Evolutionary conservation across 2,113 vertebrate species (phyloP), one percentile per base, ranked within the genome.

Genomic region (Dromas ardeola): DNA sequence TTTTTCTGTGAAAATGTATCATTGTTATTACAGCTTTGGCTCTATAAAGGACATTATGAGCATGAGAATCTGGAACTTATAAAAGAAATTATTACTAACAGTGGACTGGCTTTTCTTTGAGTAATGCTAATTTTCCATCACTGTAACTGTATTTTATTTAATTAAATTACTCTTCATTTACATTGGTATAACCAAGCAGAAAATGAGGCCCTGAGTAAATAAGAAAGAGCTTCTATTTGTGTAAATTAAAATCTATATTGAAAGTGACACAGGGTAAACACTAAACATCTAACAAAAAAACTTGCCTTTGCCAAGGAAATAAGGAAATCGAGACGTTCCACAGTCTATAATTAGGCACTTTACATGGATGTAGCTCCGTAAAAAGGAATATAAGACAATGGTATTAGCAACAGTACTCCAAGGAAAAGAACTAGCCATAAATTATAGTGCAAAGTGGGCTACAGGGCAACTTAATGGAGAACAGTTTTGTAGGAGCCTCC

Each of bases 21-120:
- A 16, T 72, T 90, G 58, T 95, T 93, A 58, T 77, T 94, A 77
- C 17, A 91, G 76, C 62, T 94, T 93, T 95, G 55, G 4, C 23
- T 93, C 26, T 70, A 5, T 47, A 50, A 86, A 81, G 72, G 56
- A 9, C 13, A 3, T 77, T 77, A 36, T 3, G 4, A 70, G 43
- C 45, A 81, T n/a, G 52, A 92, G 52, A 84, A 95, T 78, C 95
- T 85, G 86, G 81, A 86, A 19, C 88, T 81, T 81, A 59, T 71
- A 79, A 81, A 88, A 92, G 27, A 67, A 88, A 74, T 65, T 77
- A 89, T 87, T 93, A 32, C 50, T 10, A 88, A 81, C 30, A 92
- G 83, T 93, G 74, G 45, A 49, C 76, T 88, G 47, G 10, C 34
- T 91, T 92, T 92, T 72, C 49, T 82, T 63, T 69, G 36, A 40